Percentiles rank a stretch among this genome's conserved stretches.
These are phyloP conservation scores for Apis dorsata DNA, from an alignment of 1,140 invertebrate species.

Conservation along the genomic window DNA sequence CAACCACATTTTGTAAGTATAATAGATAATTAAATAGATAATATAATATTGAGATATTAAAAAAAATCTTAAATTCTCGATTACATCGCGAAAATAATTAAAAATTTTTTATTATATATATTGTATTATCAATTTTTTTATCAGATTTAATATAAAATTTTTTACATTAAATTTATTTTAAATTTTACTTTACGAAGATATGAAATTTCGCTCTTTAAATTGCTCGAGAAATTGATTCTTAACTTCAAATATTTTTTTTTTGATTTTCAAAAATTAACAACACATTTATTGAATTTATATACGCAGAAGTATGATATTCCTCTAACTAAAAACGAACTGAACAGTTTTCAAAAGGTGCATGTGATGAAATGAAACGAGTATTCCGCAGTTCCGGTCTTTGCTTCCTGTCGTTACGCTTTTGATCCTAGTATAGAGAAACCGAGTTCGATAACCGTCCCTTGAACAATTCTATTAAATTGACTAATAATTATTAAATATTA, in stretches of 20 bases:
- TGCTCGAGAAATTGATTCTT: not conserved
- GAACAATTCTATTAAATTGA: conserved; percentile 39
- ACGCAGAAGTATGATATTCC: conserved; percentile 10
- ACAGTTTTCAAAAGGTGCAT: conserved; percentile 64
- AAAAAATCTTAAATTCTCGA: not conserved
- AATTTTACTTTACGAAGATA: not conserved
- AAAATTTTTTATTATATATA: not conserved
- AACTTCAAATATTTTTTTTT: not conserved
- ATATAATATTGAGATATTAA: not conserved
- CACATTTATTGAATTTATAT: not conserved
- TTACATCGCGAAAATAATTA: not conserved
- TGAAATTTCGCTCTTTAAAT: not conserved
- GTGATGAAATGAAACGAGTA: conserved; percentile 60
- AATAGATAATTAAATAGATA: not conserved
- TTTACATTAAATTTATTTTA: not conserved
- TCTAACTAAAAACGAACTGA: conserved; percentile 68
- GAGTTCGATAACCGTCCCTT: conserved; percentile 66
- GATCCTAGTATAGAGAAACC: conserved; percentile 49
- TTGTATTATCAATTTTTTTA: not conserved
- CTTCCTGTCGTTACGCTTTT: conserved; percentile 72
- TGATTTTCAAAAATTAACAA: not conserved
- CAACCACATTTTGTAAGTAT: conserved; percentile 33
- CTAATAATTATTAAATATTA: conserved; percentile 15
- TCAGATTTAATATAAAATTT: not conserved
- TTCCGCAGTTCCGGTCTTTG: conserved; percentile 72